Evolutionary conservation across 2,113 vertebrate genomes (phyloP).

Genomic region (Boleophthalmus pectinirostris): DNA sequence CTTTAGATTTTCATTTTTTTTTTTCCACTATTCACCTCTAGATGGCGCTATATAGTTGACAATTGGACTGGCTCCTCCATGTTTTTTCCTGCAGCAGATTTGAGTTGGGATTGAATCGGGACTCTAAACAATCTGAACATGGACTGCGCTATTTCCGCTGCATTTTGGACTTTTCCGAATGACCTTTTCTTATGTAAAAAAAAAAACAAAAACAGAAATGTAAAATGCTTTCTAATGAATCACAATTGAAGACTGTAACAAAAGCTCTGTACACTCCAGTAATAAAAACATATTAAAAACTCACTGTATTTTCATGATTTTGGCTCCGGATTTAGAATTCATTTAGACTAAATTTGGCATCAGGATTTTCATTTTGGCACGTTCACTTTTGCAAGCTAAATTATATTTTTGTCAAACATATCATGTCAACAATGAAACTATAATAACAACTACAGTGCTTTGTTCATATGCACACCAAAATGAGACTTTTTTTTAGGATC

Average conservation of each 20-base stretch:
- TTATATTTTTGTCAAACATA: too few species aligned
- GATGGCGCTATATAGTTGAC: slow-evolving; percentile 56
- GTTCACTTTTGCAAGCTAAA: too few species aligned
- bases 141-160: slow-evolving; percentile 50
- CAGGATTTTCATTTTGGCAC: too few species aligned
- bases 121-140: slow-evolving; percentile 29
- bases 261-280: slow-evolving; percentile 65
- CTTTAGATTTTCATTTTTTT: slow-evolving; percentile 16
- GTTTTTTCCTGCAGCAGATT: slow-evolving; percentile 55
- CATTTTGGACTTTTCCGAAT: slow-evolving; percentile 66
- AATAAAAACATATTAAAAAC: slow-evolving; percentile 71
- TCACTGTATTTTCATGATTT: neutral
- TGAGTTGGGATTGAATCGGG: slow-evolving; percentile 63
- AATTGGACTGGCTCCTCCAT: slow-evolving; percentile 39
- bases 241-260: slow-evolving; percentile 57
- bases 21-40: slow-evolving; percentile 48
- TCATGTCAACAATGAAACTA: too few species aligned
- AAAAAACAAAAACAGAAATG: slow-evolving; percentile 32
- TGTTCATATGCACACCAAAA: too few species aligned
- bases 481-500: too few species aligned
- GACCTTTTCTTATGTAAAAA: slow-evolving; percentile 64
- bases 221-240: slow-evolving; percentile 70
- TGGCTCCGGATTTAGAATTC: too few species aligned
- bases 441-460: too few species aligned
- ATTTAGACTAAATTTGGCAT: too few species aligned